Base-by-base conservation (phyloP, 2,797 vertebrate genomes). In the Falco biarmicus region DNA sequence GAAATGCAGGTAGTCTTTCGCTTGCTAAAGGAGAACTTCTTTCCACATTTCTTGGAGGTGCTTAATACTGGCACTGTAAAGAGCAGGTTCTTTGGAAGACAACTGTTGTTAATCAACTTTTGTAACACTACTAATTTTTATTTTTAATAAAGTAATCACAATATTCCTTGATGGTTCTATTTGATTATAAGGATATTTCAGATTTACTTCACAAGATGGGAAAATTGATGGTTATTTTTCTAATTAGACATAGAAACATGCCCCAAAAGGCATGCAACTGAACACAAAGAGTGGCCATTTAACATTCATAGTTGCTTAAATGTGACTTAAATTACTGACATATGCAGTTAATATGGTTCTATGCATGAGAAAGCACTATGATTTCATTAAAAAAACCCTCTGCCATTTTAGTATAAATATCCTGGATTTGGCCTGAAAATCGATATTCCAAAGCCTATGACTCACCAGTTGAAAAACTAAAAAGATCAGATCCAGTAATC, bases 1-100 rank as follows among this genome's bases (percentile, higher is more conserved):
- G 26, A 80, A 80, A 77, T n/a, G 3, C 9, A 19, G 6, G 11
- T 28, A 68, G 17, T 18, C 13, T 4, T 80, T 45, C 0, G 0
- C 5, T 75, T 78, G 21, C 10, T 74, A 39, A 57, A 71, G 22
- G 4, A 61, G 13, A 71, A 54, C 53, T 85, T 81, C 5, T 57
- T 84, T 81, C 48, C 39, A 47, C 3, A 2, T 50, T 34, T 69
- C n/a, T 69, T 56, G 21, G 17, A 84, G 9, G 4, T 50, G 37
- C 9, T 84, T 74, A 68, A 37, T 56, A 39, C 2, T 39, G 41
- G 6, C 26, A 48, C 15, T 76, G 28, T 24, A 86, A 15, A 75
- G 24, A 70, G 5, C 16, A 70, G n/a, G 15, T 80, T 32, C 39
- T 85, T 61, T 51, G 53, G 14, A 21, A 74, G 5, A 9, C 2